Base-by-base conservation (phyloP, 2,888 invertebrate species). In the Minunthozetes semirufus region DNA sequence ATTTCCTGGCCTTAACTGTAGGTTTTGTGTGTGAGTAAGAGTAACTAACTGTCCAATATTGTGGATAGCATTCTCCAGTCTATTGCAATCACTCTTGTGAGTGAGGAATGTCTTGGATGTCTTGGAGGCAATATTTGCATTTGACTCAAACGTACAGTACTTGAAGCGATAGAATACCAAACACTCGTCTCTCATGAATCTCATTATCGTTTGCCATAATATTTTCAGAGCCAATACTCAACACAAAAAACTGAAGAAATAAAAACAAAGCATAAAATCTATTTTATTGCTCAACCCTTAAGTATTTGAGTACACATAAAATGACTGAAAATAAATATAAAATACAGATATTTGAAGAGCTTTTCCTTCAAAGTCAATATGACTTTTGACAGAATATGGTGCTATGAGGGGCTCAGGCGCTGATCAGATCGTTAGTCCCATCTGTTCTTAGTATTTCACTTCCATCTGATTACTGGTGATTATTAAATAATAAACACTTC, bases 1-100 rank as follows among this genome's bases (percentile, higher is more conserved):
- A 68, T 68, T 68, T 68, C 68, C 42, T 68, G 68, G 68, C 29
- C 15, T 68, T 19, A 19, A 22, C 15, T 68, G 42, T 42, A 38
- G 38, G 38, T 68, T 63, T 63, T 19, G 33, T n/a, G 6, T 27
- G 9, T 22, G 56, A 25, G 42, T 53, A 53, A 33, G 22, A 66
- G n/a, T 42, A 68, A 42, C 68, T 29, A 66, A 33, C 38, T 38
- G 46, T 68, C 38, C 68, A 46, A 22, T 68, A 19, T 5, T 68
- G 19, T 61, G 13, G 27, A 61, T 56, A 33, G 11, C 68, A 11
- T 42, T 42, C 33, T 33, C 38, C 38, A 68, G 68, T 68, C 27
- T 22, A 13, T 38, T n/a, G 13, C 42, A 68, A 42, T 8, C 42
- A 42, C 19, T 68, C 42, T 42, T 38, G 19, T 2, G 9, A 42